Percentiles rank a stretch among this genome's conserved stretches.
Evolutionary conservation across 2,888 invertebrate species (phyloP).

Genomic region (Parascotia fuliginaria): DNA sequence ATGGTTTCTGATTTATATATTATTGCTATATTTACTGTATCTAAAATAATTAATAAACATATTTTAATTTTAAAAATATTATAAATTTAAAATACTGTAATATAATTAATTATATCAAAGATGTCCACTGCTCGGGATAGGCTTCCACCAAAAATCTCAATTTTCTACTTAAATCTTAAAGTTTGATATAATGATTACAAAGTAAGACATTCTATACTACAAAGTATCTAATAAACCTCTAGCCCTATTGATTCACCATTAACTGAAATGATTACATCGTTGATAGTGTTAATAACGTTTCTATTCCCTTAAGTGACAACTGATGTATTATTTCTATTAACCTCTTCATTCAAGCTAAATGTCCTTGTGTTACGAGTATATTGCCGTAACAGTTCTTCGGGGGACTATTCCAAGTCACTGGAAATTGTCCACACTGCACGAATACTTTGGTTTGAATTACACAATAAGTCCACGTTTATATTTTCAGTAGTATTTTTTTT

Average conservation of each 20-base stretch:
- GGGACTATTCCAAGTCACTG: slow-evolving; percentile 22
- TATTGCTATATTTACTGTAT: too few species aligned
- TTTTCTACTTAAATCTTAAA: too few species aligned
- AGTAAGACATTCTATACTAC: too few species aligned
- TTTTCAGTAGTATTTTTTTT: neutral
- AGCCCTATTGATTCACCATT: neutral
- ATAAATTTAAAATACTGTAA: too few species aligned
- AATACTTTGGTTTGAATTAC: slow-evolving; percentile 19
- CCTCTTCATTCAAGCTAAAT: slow-evolving; percentile 21
- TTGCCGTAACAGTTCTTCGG: slow-evolving; percentile 16
- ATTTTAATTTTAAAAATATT: too few species aligned
- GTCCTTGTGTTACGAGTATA: slow-evolving; percentile 11
- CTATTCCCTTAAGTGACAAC: slow-evolving; percentile 5
- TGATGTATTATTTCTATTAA: slow-evolving; percentile 29
- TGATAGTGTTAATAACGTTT: slow-evolving; percentile 4
- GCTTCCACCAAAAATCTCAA: too few species aligned
- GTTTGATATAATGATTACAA: too few species aligned
- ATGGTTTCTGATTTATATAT: neutral
- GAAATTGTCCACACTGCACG: slow-evolving; percentile 27
- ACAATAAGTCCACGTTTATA: neutral
- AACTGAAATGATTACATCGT: neutral
- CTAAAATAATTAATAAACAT: too few species aligned
- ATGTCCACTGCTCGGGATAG: too few species aligned
- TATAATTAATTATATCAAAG: too few species aligned
- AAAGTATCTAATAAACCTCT: neutral